These are phyloP conservation scores for Tetraneura akinire DNA, from an alignment of 1,140 invertebrate genomes.

Conservation along the genomic window DNA sequence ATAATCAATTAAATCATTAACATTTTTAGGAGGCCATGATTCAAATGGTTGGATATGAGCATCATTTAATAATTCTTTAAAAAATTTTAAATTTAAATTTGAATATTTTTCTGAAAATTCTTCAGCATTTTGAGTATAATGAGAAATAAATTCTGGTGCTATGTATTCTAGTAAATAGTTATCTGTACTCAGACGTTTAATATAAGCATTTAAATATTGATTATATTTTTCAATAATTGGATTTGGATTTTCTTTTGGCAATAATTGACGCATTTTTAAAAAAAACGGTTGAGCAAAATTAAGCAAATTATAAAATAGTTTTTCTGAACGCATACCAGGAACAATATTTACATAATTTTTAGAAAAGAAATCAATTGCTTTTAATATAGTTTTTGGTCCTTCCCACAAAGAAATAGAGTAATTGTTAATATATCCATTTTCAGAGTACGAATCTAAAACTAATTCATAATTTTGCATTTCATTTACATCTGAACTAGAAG, in stretches of 20 bases:
- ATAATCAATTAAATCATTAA: conserved; percentile 23
- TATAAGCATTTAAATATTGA: not conserved
- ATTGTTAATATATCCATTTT: conserved; percentile 16
- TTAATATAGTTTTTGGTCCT: conserved; percentile 13
- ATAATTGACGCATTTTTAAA: not conserved
- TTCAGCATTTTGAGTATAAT: conserved; percentile 9
- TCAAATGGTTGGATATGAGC: not conserved
- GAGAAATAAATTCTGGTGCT: not conserved
- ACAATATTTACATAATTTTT: conserved; percentile 1
- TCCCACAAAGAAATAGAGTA: conserved; percentile 2
- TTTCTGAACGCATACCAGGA: conserved; percentile 1
- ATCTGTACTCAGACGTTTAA: not conserved
- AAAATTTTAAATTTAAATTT: conserved; percentile 23
- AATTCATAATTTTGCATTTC: not conserved
- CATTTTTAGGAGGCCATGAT: conserved; percentile 8
- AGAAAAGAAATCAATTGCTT: conserved; percentile 25
- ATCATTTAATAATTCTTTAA: not conserved
- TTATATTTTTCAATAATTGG: conserved; percentile 22
- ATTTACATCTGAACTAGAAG: not conserved
- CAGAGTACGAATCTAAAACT: conserved; percentile 17
- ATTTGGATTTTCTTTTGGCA: not conserved
- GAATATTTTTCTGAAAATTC: conserved; percentile 10
- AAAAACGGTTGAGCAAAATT: conserved; percentile 17
- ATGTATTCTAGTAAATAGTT: not conserved
- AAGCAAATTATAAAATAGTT: conserved; percentile 22